Evolutionary conservation across 2,797 vertebrate species (phyloP), one percentile per base, ranked within the genome.

Genomic region (Poecilia picta): DNA sequence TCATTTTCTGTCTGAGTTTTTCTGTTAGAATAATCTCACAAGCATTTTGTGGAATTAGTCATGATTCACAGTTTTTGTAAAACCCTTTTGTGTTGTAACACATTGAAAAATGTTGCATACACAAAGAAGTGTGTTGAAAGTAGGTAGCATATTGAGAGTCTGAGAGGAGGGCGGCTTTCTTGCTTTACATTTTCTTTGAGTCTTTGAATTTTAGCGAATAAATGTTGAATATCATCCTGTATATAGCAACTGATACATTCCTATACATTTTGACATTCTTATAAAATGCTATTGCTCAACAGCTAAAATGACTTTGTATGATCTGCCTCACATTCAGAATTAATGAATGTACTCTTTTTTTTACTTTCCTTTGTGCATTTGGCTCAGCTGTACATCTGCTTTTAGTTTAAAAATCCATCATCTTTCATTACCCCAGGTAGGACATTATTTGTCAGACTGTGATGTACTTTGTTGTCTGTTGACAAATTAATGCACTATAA

Each of bases 41-140:
- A 68, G 64, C 64, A 16, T 41, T 71, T 71, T 45, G 23, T 71
- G 41, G 13, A 71, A 71, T 45, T 8, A 45, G 68, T 71, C 41
- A 45, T 71, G 68, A 71, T 15, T 71, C 41, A 70, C 39, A n/a
- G 41, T 45, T 71, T 71, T 71, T 45, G n/a, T 28, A 43, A 43
- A 71, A 71, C 36, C 13, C 5, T 71, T 71, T 45, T 71, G 39
- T 71, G 41, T 71, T 45, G 13, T 15, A 71, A 45, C 68, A 71
- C 41, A 45, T 45, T 68, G 3, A 41, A 41, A 68, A 28, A 5
- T 45, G 23, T 41, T 2, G 3, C 68, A 71, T 45, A 6, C 23
- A 71, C 68, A n/a, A 45, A 71, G 68, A 68, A 39, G 20, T 68
- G 8, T 68, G 33, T 41, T 41, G 45, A 71, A 71, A n/a, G 41